phyloP scores from a whole-genome alignment of 2,888 invertebrate genomes.

The Ctenicera cuprea region DNA sequence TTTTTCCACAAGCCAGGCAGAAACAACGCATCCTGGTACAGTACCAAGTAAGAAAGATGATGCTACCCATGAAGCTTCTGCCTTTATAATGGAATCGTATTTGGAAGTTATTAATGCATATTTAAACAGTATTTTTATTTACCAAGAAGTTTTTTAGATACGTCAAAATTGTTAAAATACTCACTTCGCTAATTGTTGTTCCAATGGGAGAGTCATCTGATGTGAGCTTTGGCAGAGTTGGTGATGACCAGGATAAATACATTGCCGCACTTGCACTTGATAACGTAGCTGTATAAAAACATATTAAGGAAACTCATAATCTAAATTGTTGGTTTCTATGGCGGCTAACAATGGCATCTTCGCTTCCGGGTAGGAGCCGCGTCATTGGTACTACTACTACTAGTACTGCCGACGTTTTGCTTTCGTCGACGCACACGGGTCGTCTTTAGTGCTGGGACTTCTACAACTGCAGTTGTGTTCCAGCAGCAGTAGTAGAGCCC shows the following conservation, averaged over 20 bases:
- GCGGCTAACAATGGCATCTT: no score
- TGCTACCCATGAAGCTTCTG: conserved; percentile 76
- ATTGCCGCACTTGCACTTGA: conserved; percentile 74
- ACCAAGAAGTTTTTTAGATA: no score
- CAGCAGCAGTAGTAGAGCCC: neutral
- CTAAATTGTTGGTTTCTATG: no score
- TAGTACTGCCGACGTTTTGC: no score
- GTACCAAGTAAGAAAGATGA: conserved; percentile 76
- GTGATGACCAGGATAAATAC: conserved; percentile 75
- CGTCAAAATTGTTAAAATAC: no score
- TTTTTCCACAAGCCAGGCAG: conserved; percentile 75
- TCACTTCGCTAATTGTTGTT: conserved; percentile 41
- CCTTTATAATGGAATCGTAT: conserved; percentile 61
- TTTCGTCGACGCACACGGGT: no score
- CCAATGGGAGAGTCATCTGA: conserved; percentile 50
- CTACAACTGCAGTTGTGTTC: no score
- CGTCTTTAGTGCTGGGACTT: no score
- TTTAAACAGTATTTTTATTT: neutral
- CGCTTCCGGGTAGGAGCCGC: no score
- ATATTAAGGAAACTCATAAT: no score
- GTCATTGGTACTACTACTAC: no score
- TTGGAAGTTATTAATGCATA: neutral
- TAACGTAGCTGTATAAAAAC: conserved; percentile 65
- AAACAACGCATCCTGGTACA: conserved; percentile 74
- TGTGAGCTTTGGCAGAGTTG: conserved; percentile 74